Percentiles rank a stretch among this genome's conserved stretches.
These are phyloP conservation scores for Andrena praecox DNA, from an alignment of 2,888 invertebrate species.

Conservation along the genomic window DNA sequence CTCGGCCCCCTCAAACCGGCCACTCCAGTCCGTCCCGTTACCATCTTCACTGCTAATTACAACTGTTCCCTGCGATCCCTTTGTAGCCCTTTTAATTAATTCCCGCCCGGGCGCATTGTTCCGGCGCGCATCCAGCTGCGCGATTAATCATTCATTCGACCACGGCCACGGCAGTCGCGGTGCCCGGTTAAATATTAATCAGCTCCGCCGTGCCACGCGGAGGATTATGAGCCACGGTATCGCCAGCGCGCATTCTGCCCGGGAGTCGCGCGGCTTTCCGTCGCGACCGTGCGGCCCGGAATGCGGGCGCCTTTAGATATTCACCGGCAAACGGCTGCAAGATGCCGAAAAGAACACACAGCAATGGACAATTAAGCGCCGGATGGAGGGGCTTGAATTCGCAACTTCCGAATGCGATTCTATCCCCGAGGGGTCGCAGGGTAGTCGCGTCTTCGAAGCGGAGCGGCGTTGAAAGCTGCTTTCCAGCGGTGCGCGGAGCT, in stretches of 20 bases:
- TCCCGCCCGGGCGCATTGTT: constrained; percentile 42
- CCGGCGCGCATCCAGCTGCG: constrained; percentile 12
- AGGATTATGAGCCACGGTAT: constrained; percentile 38
- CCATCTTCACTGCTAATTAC: constrained; percentile 40
- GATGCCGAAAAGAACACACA: no score
- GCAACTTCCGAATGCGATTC: background rate
- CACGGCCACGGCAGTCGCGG: constrained; percentile 22
- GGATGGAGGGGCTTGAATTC: no score
- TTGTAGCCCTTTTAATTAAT: constrained; percentile 51
- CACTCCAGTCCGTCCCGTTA: background rate
- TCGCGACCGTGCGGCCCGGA: background rate
- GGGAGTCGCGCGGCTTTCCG: background rate
- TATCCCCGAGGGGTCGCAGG: background rate
- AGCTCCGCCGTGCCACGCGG: constrained; percentile 7
- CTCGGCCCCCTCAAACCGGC: background rate
- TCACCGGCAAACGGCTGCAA: background rate
- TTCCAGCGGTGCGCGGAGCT: background rate
- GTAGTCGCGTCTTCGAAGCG: background rate
- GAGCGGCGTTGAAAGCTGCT: background rate
- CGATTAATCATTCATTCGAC: constrained; percentile 57
- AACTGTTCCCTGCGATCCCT: constrained; percentile 38
- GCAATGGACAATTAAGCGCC: no score
- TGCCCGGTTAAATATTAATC: constrained; percentile 55
- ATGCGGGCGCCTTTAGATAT: background rate
- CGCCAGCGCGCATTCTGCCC: background rate